phyloP scores from a whole-genome alignment of 1,140 invertebrate genomes.

The Andrena cerasifolii region DNA sequence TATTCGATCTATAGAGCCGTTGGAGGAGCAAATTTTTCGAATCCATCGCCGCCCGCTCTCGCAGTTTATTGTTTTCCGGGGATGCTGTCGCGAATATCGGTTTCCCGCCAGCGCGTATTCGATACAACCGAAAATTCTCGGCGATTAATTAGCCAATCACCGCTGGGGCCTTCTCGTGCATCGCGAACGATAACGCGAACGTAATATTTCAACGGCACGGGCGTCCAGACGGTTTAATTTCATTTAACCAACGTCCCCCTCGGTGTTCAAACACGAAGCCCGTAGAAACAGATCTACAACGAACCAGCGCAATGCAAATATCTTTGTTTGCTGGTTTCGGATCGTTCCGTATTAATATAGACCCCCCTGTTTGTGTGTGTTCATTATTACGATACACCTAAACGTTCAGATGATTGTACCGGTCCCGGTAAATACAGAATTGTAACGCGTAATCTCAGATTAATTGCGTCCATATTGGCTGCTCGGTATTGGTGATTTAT shows the following conservation, averaged over 20 bases:
- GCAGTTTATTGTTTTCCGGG: background rate
- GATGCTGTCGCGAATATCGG: background rate
- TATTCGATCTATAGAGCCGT: background rate
- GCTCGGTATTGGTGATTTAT: too few relatives aligned
- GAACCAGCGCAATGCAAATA: background rate
- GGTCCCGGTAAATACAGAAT: too few relatives aligned
- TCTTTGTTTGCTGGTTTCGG: background rate
- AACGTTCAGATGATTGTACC: background rate
- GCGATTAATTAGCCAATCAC: slow-evolving; percentile 36
- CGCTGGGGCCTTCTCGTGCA: background rate
- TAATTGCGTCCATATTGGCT: too few relatives aligned
- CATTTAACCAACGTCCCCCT: background rate
- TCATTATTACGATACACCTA: background rate
- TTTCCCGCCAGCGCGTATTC: background rate
- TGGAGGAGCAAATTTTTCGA: background rate
- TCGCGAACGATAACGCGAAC: slow-evolving; percentile 16
- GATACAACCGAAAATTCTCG: background rate
- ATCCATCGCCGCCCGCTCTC: background rate
- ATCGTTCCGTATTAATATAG: background rate
- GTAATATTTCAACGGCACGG: slow-evolving; percentile 19
- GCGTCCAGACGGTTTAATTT: slow-evolving; percentile 33
- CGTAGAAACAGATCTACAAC: background rate
- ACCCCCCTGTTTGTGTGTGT: background rate
- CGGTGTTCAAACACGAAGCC: background rate
- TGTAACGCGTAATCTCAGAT: too few relatives aligned